Evolutionary conservation across 2,888 invertebrate genomes (phyloP).

Genomic region (Galeruca laticollis): DNA sequence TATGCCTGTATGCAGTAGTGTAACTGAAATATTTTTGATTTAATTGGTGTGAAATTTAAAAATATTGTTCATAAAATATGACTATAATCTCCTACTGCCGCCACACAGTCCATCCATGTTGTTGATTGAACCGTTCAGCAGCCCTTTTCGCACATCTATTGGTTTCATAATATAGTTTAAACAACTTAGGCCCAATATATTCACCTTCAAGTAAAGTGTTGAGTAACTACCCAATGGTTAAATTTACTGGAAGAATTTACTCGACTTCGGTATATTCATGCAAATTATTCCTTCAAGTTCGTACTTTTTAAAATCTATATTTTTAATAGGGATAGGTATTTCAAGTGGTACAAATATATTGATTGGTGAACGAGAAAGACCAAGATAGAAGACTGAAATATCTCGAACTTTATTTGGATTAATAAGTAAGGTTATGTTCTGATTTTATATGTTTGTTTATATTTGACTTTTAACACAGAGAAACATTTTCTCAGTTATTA

Average conservation of each 20-base stretch:
- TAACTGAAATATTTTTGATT: not conserved
- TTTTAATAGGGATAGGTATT: not conserved
- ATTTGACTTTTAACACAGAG: too few relatives aligned
- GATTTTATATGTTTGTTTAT: not conserved
- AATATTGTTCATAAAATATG: too few relatives aligned
- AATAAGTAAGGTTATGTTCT: not conserved
- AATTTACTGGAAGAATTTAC: not conserved
- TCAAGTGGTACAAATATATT: not conserved
- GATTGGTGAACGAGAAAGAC: not conserved
- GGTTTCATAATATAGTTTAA: too few relatives aligned
- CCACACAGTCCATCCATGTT: too few relatives aligned
- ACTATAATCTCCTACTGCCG: too few relatives aligned
- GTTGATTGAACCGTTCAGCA: too few relatives aligned
- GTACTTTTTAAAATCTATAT: not conserved
- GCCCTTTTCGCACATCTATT: too few relatives aligned
- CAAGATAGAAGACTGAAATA: not conserved
- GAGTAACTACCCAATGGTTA: too few relatives aligned
- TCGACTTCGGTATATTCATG: not conserved
- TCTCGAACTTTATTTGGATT: not conserved
- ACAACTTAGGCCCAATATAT: not conserved
- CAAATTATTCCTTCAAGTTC: not conserved
- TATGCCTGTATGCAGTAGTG: not conserved
- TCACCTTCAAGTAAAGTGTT: not conserved
- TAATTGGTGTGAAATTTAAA: too few relatives aligned
- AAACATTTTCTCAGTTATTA: too few relatives aligned